phyloP scores from a whole-genome alignment of 2,797 vertebrate species.

The Sebastes hubbsi region DNA sequence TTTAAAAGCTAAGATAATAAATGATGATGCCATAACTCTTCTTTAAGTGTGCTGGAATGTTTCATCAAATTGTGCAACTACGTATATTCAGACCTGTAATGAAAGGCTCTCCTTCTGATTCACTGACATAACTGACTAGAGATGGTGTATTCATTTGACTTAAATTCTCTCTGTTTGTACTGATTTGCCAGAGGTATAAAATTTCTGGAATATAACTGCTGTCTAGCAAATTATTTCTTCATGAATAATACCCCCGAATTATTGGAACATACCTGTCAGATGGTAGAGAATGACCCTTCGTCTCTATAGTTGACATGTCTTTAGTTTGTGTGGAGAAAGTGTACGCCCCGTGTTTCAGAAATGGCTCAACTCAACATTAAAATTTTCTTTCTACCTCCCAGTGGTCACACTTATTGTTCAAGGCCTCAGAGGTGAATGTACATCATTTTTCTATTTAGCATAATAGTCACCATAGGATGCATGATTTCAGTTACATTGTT shows the following conservation, averaged over 20 bases:
- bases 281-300: neutral
- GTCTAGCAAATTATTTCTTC: neutral
- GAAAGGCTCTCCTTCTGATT: conserved; percentile 12
- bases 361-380: conserved; percentile 57
- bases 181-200: neutral
- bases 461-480: conserved; percentile 20
- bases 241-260: neutral
- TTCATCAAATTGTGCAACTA: conserved; percentile 2
- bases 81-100: neutral
- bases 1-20: neutral
- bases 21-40: conserved; percentile 9
- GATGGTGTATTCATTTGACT: neutral
- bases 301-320: conserved; percentile 35
- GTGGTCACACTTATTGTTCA: neutral
- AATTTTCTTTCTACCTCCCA: conserved; percentile 61
- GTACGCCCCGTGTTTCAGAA: conserved; percentile 35
- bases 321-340: conserved; percentile 32
- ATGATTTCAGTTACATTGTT: neutral
- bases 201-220: conserved; percentile 5
- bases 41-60: conserved; percentile 9
- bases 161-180: neutral
- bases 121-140: neutral
- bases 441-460: neutral
- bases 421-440: neutral
- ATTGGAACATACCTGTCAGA: conserved; percentile 46